A percentile compares a stretch with the other conserved stretches of the same genome.
Evolutionary conservation across 2,113 vertebrate genomes (phyloP).

Genomic region (Gallinago jamesoni): DNA sequence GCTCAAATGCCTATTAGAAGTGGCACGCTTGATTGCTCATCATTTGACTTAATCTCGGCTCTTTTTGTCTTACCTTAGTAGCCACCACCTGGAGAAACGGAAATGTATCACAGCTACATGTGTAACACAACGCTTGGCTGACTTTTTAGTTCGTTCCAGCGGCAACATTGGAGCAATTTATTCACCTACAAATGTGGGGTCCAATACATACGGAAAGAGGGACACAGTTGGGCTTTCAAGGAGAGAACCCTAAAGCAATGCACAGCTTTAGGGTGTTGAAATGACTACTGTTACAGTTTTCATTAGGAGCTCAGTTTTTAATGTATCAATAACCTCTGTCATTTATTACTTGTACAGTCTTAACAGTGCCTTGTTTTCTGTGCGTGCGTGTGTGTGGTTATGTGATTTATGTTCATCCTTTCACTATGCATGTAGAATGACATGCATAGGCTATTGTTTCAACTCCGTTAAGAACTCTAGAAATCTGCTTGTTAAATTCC

Average conservation of each 20-base stretch:
- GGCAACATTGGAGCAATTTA: constrained; percentile 80
- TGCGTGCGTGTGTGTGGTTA: background rate
- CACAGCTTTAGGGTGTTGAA: constrained; percentile 70
- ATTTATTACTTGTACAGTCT: constrained; percentile 11
- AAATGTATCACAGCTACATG: constrained; percentile 90
- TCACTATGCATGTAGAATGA: background rate
- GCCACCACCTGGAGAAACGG: constrained; percentile 83
- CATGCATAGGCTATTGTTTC: background rate
- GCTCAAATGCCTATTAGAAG: background rate
- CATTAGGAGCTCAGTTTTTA: background rate
- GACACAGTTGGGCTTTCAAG: constrained; percentile 54
- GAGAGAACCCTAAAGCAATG: constrained; percentile 18
- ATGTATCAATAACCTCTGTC: background rate
- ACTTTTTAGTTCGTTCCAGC: constrained; percentile 86
- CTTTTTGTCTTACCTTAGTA: constrained; percentile 38
- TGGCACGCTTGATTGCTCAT: background rate
- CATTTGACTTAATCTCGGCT: background rate
- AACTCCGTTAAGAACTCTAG: background rate
- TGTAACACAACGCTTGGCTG: constrained; percentile 86
- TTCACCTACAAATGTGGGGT: constrained; percentile 84
- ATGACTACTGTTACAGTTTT: background rate
- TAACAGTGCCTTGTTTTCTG: constrained; percentile 50
- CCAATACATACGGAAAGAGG: constrained; percentile 87
- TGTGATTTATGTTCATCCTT: background rate
- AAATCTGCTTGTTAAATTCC: background rate